Conservation (phyloP, 2,888 invertebrate genomes). For the Eutolmus rufibarbis region DNA sequence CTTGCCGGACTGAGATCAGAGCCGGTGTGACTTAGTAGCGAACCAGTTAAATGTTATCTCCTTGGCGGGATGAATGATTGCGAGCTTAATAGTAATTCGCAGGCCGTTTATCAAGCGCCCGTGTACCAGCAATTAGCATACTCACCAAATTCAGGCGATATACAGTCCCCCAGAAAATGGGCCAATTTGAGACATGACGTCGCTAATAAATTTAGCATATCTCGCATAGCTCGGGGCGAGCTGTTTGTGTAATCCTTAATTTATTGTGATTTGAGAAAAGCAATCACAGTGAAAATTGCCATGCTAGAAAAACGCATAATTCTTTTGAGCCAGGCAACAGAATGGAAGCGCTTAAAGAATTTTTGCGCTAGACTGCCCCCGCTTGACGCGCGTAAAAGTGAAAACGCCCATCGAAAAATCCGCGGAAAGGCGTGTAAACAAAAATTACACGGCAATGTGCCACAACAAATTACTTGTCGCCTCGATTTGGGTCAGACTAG, state of each 20-base stretch:
- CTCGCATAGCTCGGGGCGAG: not conserved
- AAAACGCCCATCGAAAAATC: not conserved
- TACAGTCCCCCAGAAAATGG: not conserved
- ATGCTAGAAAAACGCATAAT: not conserved
- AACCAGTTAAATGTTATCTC: conserved; percentile 17
- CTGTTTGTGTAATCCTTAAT: not conserved
- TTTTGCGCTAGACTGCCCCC: not conserved
- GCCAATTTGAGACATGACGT: not conserved
- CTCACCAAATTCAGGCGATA: not conserved
- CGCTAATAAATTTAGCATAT: conserved; percentile 15
- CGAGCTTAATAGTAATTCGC: not conserved
- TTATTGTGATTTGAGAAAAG: not conserved
- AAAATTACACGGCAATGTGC: not conserved
- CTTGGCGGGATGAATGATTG: conserved; percentile 31
- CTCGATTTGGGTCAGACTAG: conserved; percentile 26
- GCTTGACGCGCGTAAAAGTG: not conserved
- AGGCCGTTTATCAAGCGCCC: not conserved
- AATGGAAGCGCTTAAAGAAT: not conserved
- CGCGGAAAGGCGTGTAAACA: not conserved
- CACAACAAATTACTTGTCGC: conserved; percentile 14
- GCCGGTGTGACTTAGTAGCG: not conserved
- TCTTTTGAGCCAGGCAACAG: not conserved
- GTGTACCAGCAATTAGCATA: conserved; percentile 28
- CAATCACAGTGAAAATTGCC: not conserved
- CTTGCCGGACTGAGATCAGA: not conserved